A percentile compares a stretch with the other conserved stretches of the same genome.
Evolutionary conservation across 2,888 invertebrate species (phyloP).

Genomic region (Tetragonisca angustula): DNA sequence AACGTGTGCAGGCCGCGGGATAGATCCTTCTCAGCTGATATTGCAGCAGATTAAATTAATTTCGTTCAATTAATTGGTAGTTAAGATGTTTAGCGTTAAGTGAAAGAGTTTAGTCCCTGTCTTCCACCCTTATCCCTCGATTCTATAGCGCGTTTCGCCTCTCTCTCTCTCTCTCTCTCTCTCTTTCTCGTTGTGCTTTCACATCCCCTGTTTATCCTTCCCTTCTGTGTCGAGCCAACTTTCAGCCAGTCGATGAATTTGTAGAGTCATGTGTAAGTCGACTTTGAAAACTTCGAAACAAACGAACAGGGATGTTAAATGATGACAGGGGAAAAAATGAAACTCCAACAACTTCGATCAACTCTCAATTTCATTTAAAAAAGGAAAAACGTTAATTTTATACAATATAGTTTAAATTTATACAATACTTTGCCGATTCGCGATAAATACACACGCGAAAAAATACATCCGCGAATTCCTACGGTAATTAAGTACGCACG

Average conservation of each 20-base stretch:
- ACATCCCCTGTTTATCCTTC: neutral
- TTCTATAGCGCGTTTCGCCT: conserved; percentile 9
- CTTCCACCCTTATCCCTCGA: conserved; percentile 44
- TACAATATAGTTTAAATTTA: neutral
- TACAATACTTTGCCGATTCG: conserved; percentile 23
- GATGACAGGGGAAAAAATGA: neutral
- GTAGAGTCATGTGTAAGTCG: neutral
- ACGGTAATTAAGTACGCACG: conserved; percentile 38
- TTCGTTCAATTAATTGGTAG: conserved; percentile 80
- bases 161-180: conserved; percentile 16
- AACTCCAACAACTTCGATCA: neutral
- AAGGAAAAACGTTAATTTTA: neutral
- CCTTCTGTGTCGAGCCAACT: neutral
- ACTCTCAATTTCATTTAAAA: conserved; percentile 20
- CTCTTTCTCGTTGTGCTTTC: neutral
- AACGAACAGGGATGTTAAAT: too few relatives aligned
- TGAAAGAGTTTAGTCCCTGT: conserved; percentile 74
- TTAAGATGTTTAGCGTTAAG: conserved; percentile 81
- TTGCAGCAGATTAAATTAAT: conserved; percentile 81
- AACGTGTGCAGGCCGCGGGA: conserved; percentile 59
- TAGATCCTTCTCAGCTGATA: conserved; percentile 76
- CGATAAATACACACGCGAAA: conserved; percentile 25
- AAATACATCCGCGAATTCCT: neutral
- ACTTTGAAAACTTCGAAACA: neutral
- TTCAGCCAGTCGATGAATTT: neutral